Evolutionary conservation across 2,113 vertebrate species (phyloP).

Genomic region (Gavialis gangeticus): DNA sequence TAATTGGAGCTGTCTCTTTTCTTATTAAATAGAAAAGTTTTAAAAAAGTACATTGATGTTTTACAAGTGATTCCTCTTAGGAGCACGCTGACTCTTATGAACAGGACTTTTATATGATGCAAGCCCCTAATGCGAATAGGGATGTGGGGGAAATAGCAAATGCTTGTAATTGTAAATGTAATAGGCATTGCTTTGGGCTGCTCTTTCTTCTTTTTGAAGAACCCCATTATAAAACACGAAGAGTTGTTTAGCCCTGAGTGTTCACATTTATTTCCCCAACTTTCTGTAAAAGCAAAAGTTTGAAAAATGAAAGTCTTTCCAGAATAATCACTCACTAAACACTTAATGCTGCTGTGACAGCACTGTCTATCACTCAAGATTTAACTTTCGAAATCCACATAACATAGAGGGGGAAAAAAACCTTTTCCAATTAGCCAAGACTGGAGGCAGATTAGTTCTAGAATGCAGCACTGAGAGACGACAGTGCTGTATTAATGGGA

Average conservation of each 20-base stretch:
- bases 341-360: constrained; percentile 83
- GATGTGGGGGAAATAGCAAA: constrained; percentile 45
- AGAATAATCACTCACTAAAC: constrained; percentile 82
- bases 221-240: constrained; percentile 46
- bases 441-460: constrained; percentile 73
- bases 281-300: constrained; percentile 62
- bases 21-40: constrained; percentile 84
- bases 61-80: constrained; percentile 75
- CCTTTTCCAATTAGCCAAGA: constrained; percentile 77
- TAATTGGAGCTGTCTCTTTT: constrained; percentile 85
- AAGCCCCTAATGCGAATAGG: constrained; percentile 54
- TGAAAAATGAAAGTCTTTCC: constrained; percentile 79
- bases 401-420: constrained; percentile 64
- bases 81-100: constrained; percentile 75
- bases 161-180: constrained; percentile 58
- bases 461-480: constrained; percentile 38
- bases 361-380: constrained; percentile 83
- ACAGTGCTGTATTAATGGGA: constrained; percentile 58
- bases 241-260: constrained; percentile 68
- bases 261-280: constrained; percentile 69
- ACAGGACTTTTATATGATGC: constrained; percentile 67
- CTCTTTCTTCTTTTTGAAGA: constrained; percentile 61
- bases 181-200: constrained; percentile 50
- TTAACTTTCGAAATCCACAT: constrained; percentile 80
- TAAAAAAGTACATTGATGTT: constrained; percentile 79